phyloP scores from a whole-genome alignment of 2,888 invertebrate species.

The Caenorhabditis sinica region DNA sequence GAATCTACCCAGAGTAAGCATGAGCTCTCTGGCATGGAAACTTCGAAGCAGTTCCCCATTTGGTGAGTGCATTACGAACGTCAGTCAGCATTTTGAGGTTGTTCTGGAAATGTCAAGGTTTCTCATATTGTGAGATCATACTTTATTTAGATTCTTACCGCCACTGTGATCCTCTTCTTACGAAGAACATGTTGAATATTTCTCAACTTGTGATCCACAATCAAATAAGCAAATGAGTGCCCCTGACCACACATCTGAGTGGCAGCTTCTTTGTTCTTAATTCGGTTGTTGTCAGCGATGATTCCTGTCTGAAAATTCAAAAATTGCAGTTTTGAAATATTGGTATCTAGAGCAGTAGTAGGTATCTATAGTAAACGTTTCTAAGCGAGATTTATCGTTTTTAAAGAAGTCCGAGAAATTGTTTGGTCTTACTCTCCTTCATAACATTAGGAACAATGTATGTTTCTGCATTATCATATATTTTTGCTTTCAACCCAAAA shows the following conservation, averaged over 20 bases:
- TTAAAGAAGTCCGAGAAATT: no score
- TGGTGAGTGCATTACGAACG: conserved; percentile 4
- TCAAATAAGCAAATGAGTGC: conserved; percentile 20
- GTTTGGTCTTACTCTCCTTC: no score
- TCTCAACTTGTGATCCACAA: conserved; percentile 26
- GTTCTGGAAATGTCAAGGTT: conserved; percentile 24
- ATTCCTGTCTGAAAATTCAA: conserved; percentile 30
- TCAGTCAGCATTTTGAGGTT: conserved; percentile 35
- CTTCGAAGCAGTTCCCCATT: conserved; percentile 33
- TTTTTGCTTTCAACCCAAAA: no score
- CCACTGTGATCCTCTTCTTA: conserved; percentile 2
- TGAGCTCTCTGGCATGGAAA: conserved; percentile 16
- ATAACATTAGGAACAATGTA: no score
- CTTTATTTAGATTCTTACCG: no score
- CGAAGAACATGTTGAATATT: conserved; percentile 22
- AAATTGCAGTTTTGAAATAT: not conserved
- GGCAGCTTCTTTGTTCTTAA: conserved; percentile 20
- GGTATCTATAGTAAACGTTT: no score
- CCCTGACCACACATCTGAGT: conserved; percentile 46
- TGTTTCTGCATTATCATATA: no score
- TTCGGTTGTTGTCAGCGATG: conserved; percentile 21
- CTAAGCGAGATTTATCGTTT: no score
- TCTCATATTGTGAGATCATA: no score
- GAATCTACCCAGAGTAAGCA: not conserved
- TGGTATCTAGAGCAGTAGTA: not conserved